Conservation (phyloP, 2,888 invertebrate genomes). For the Meiosimyza platycephala region DNA sequence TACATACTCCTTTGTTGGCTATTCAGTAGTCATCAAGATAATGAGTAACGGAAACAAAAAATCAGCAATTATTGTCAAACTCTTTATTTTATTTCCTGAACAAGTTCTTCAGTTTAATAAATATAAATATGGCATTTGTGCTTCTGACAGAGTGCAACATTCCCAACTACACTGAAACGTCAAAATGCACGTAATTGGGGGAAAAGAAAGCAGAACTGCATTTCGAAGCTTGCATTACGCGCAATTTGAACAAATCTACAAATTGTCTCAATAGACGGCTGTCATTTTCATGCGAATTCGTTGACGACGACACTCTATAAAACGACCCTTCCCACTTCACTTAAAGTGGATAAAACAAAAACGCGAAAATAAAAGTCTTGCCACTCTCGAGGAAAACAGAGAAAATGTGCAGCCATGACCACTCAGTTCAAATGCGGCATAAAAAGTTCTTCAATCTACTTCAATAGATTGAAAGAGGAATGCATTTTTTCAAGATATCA, state of each 20-base stretch:
- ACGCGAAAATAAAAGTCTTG: neutral
- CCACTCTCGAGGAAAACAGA: neutral
- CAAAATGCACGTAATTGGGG: neutral
- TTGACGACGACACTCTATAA: neutral
- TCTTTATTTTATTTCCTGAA: too few species aligned
- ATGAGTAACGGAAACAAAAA: too few species aligned
- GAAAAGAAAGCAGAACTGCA: neutral
- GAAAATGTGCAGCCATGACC: too few species aligned
- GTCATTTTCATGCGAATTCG: conserved; percentile 55
- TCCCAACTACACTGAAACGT: neutral
- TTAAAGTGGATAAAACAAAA: conserved; percentile 19
- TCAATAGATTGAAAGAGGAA: conserved; percentile 25
- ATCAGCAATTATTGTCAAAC: too few species aligned
- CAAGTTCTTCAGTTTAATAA: too few species aligned
- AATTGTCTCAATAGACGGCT: conserved; percentile 59
- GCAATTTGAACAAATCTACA: conserved; percentile 53
- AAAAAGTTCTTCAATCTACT: conserved; percentile 17
- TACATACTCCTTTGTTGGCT: too few species aligned
- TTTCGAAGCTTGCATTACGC: neutral
- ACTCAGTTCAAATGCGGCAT: neutral
- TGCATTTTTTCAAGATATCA: neutral
- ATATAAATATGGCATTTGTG: conserved; percentile 13
- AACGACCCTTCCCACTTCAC: neutral
- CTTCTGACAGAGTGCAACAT: neutral
- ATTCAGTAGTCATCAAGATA: too few species aligned